Conservation (phyloP, 2,888 invertebrate species). For the Trichogramma dendrolimi region DNA sequence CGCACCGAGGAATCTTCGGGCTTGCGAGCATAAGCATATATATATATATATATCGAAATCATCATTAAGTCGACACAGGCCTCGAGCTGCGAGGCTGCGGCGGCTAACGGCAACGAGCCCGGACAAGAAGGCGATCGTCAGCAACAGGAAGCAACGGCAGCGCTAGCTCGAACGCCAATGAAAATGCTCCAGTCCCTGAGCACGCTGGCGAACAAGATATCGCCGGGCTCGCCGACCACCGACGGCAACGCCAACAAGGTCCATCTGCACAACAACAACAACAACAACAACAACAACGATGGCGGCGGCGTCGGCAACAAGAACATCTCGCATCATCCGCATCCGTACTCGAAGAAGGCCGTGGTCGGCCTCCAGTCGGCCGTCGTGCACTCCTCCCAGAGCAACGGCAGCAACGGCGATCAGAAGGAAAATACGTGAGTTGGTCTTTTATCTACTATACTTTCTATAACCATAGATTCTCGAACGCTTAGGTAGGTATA, state of each 20-base stretch:
- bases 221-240: constrained; percentile 64
- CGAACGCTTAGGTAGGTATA: too few species aligned
- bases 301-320: constrained; percentile 58
- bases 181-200: constrained; percentile 82
- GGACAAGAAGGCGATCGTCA: constrained; percentile 1
- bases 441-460: constrained; percentile 4
- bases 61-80: constrained; percentile 31
- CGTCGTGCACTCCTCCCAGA: not conserved
- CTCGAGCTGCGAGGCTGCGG: constrained; percentile 27
- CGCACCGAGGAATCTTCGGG: constrained; percentile 17
- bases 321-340: constrained; percentile 34
- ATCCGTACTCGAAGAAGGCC: constrained; percentile 47
- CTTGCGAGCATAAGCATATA: constrained; percentile 14
- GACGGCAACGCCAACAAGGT: constrained; percentile 69
- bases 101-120: not conserved
- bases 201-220: constrained; percentile 84
- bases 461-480: too few species aligned
- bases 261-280: constrained; percentile 56
- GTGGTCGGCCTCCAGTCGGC: not conserved
- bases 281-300: constrained; percentile 53
- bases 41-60: too few species aligned
- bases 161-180: constrained; percentile 43
- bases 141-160: constrained; percentile 29
- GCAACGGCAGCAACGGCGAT: constrained; percentile 39
- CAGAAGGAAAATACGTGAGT: constrained; percentile 51